Percentiles rank a stretch among this genome's conserved stretches.
Evolutionary conservation across 2,888 invertebrate genomes (phyloP).

Genomic region (Ectemnius continuus): DNA sequence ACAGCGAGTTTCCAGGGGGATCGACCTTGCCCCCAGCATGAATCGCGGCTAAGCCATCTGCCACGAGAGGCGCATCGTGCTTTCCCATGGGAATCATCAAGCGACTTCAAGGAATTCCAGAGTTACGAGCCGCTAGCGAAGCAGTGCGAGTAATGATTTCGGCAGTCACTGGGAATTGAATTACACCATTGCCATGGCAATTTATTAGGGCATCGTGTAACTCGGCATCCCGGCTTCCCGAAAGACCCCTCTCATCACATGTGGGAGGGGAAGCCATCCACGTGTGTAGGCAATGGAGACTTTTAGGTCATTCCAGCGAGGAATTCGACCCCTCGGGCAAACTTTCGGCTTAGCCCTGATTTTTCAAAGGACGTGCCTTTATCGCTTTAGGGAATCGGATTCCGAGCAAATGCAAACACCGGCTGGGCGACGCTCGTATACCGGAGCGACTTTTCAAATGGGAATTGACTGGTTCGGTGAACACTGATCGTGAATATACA

Average conservation of each 20-base stretch:
- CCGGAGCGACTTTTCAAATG: background rate
- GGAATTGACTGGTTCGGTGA: background rate
- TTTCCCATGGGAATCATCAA: slow-evolving; percentile 28
- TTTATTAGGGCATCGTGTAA: slow-evolving; percentile 43
- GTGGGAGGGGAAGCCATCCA: slow-evolving; percentile 19
- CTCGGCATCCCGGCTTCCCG: slow-evolving; percentile 34
- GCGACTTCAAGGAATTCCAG: slow-evolving; percentile 49
- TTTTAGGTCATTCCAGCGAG: slow-evolving; percentile 20
- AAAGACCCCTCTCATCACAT: slow-evolving; percentile 11
- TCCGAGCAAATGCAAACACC: background rate
- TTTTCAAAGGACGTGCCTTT: slow-evolving; percentile 16
- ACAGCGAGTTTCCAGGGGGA: slow-evolving; percentile 19
- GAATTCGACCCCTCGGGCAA: slow-evolving; percentile 14
- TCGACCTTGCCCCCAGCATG: slow-evolving; percentile 11
- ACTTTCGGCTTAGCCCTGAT: slow-evolving; percentile 5
- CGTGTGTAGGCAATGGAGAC: slow-evolving; percentile 26
- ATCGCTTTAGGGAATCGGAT: background rate
- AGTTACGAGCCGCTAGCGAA: slow-evolving; percentile 30
- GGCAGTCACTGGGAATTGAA: slow-evolving; percentile 47
- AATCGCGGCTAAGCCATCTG: slow-evolving; percentile 17
- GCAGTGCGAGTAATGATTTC: slow-evolving; percentile 44
- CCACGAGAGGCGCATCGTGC: slow-evolving; percentile 30
- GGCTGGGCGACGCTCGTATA: background rate
- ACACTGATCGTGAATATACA: too few relatives aligned
- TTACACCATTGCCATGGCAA: slow-evolving; percentile 40